Percentiles rank a stretch among this genome's conserved stretches.
These are phyloP conservation scores for Argyrosomus japonicus DNA, from an alignment of 2,113 vertebrate genomes.

Conservation along the genomic window DNA sequence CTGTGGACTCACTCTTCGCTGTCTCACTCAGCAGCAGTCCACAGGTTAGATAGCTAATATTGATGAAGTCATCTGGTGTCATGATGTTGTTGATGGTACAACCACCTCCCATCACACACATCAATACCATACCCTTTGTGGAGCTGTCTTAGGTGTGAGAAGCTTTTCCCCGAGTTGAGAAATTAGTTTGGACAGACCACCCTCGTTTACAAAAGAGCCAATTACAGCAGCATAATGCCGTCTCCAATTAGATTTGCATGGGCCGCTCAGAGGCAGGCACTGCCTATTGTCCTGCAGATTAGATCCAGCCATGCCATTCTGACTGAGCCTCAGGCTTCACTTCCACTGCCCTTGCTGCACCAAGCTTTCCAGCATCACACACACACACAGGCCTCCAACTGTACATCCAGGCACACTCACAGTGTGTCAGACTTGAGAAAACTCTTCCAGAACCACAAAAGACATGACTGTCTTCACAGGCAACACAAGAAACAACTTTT, in stretches of 20 bases:
- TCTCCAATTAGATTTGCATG: slow-evolving; percentile 74
- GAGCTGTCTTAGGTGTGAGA: slow-evolving; percentile 29
- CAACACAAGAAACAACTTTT: too few species aligned
- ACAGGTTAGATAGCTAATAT: not conserved
- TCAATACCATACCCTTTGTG: slow-evolving; percentile 46
- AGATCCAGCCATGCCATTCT: slow-evolving; percentile 43
- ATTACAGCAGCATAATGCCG: slow-evolving; percentile 69
- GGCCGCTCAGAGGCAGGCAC: slow-evolving; percentile 33
- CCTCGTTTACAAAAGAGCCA: slow-evolving; percentile 66
- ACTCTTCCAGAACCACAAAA: not conserved
- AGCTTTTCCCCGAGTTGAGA: slow-evolving; percentile 34
- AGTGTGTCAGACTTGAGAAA: not conserved
- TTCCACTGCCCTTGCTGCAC: not conserved
- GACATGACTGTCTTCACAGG: not conserved
- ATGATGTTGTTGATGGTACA: slow-evolving; percentile 8
- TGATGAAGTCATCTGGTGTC: slow-evolving; percentile 29
- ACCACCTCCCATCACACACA: slow-evolving; percentile 21
- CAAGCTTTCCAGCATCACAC: not conserved
- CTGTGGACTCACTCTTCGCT: too few species aligned
- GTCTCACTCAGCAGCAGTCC: not conserved
- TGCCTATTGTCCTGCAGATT: slow-evolving; percentile 68
- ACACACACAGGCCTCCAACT: not conserved
- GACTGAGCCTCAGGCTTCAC: slow-evolving; percentile 17
- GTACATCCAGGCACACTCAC: not conserved
- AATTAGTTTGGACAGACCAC: slow-evolving; percentile 70